Evolutionary conservation across 1,140 invertebrate genomes (phyloP), one percentile per base, ranked within the genome.

Genomic region (Melitaea cinxia): DNA sequence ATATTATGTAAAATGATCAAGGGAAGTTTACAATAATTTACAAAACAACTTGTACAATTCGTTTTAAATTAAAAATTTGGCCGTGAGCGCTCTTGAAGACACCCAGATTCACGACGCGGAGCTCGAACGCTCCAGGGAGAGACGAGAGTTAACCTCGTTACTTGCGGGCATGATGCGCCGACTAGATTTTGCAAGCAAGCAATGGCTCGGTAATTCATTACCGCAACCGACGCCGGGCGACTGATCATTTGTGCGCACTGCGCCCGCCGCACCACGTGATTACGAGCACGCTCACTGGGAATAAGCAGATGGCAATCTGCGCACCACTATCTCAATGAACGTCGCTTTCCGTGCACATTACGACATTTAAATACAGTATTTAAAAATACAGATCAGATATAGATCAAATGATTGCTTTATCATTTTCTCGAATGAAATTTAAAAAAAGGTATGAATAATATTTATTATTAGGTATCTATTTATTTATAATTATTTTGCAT

Each of bases 111-210:
- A 84, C 77, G 78, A 81, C 66, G 60, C 65, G 72, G 56, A 62
- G 63, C 66, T 73, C 71, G 49, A 64, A 68, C 69, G 68, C 68
- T 72, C 68, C 53, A 65, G 71, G 71, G 73, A 77, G 76, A 79
- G 65, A 70, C 70, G 73, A 77, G 76, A 79, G 65, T 65, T 85
- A 85, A 85, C 79, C 79, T 85, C 75, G 76, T 88, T 88, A 85
- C 77, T 77, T 77, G 70, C 68, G 64, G 74, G 78, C 79, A 73
- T 68, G 72, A 76, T 69, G 77, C 65, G 64, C 68, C 66, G 70
- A 71, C 71, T 81, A 73, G 78, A 82, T 86, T 88, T 79, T 82
- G 83, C 80, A 88, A 83, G 83, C 80, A 66, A 84, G 80, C 77
- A 80, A 78, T 76, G 70, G 68, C 69, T 77, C 75, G 56, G 79